Evolutionary conservation across 2,797 vertebrate genomes (phyloP).

Genomic region (Diplodus puntazzo): DNA sequence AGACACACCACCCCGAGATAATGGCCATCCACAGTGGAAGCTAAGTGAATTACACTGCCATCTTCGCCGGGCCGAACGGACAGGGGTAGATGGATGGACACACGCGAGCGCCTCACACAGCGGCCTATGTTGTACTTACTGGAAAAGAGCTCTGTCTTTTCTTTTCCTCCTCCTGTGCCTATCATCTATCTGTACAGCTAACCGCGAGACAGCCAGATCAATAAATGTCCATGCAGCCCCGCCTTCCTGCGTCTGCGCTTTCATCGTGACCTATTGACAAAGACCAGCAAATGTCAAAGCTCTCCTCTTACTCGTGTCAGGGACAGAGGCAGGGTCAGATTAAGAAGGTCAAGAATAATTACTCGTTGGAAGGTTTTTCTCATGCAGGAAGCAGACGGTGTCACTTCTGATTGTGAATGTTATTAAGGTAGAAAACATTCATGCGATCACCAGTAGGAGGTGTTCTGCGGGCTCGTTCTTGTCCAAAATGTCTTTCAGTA

Average conservation of each 20-base stretch:
- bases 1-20: constrained; percentile 69
- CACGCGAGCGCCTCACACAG: constrained; percentile 40
- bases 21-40: constrained; percentile 68
- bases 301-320: constrained; percentile 73
- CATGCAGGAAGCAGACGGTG: background rate
- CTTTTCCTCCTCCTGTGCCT: constrained; percentile 52
- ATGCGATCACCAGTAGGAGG: background rate
- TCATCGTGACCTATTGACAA: constrained; percentile 82
- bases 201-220: constrained; percentile 72
- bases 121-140: constrained; percentile 67
- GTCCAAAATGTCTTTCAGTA: background rate
- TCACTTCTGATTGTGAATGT: background rate
- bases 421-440: background rate
- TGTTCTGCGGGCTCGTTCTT: background rate
- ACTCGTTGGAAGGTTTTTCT: constrained; percentile 8
- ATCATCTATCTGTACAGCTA: constrained; percentile 73
- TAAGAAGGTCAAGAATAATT: constrained; percentile 75
- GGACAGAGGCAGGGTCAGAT: constrained; percentile 58
- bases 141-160: constrained; percentile 52
- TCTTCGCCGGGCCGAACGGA: constrained; percentile 55
- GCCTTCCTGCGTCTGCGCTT: constrained; percentile 62
- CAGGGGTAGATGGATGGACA: constrained; percentile 63
- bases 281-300: constrained; percentile 80
- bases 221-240: constrained; percentile 70
- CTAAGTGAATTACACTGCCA: constrained; percentile 77